Evolutionary conservation across 2,113 vertebrate genomes (phyloP).

Genomic region (Marmota monax): DNA sequence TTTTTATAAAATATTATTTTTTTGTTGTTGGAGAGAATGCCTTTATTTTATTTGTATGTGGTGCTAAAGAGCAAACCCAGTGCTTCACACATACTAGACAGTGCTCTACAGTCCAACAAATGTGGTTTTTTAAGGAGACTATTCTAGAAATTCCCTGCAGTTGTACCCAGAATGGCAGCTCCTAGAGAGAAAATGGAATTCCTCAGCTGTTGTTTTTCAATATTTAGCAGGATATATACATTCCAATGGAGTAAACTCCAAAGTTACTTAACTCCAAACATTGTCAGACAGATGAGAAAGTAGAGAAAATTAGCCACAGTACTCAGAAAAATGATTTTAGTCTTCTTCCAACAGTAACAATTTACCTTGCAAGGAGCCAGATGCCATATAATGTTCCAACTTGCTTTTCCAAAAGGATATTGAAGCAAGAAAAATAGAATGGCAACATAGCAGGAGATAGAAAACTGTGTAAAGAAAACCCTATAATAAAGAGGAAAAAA

Average conservation of each 20-base stretch:
- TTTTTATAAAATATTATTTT: not conserved
- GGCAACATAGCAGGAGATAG: not conserved
- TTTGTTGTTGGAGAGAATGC: no score
- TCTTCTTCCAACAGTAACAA: not conserved
- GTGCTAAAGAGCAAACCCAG: no score
- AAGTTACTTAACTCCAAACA: not conserved
- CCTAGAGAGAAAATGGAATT: not conserved
- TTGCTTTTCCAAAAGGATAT: not conserved
- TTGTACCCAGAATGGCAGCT: not conserved
- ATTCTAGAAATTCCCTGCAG: slow-evolving; percentile 5
- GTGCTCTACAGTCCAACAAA: not conserved
- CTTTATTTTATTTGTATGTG: no score
- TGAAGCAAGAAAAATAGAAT: not conserved
- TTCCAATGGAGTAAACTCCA: not conserved
- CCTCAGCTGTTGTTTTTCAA: not conserved
- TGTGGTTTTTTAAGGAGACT: not conserved
- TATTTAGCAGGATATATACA: not conserved
- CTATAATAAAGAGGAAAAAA: not conserved
- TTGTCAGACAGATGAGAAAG: not conserved
- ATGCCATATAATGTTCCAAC: not conserved
- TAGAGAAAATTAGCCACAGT: not conserved
- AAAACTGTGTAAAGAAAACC: not conserved
- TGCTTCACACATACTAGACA: no score
- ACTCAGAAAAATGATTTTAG: not conserved
- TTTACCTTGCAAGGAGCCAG: not conserved